Evolutionary conservation across 1,140 invertebrate species (phyloP), one percentile per base, ranked within the genome.

Genomic region (Coenobita brevimanus): DNA sequence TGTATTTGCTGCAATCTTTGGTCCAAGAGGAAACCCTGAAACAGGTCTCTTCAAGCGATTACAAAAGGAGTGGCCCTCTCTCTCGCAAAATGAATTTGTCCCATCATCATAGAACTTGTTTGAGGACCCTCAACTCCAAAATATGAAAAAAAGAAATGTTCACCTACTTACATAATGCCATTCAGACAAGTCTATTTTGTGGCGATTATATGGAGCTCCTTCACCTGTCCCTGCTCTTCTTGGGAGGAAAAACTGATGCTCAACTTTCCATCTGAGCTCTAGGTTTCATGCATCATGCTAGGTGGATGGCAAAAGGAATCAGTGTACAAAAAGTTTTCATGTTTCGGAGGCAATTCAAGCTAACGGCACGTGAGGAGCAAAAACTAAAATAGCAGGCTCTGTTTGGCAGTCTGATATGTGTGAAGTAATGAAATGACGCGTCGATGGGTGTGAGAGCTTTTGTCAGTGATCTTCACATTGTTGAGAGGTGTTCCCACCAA

Each of bases 221-320:
- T 24, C n/a, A 64, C n/a, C 21, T 6, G 21, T 3, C 62, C 3
- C 21, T 6, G 3, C 21, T 64, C 6, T 64, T 64, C 21, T 21
- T 64, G 3, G 62, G 62, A 6, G 62, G 62, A 64, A 3, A 6
- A 21, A 3, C 62, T 6, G 33, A 3, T 30, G 4, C 3, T n/a
- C n/a, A n/a, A 6, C n/a, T 64, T 21, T 64, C 62, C 62, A 3
- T 64, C 62, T 30, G 62, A 64, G 3, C 62, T 21, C 62, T 30
- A 3, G 62, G 62, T 64, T 30, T 30, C 4, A 64, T 30, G 3
- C 62, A 64, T 30, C 21, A 64, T 21, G 62, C 62, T 3, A 64
- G 62, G 62, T 64, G 62, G 62, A 64, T 64, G 62, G 62, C 62
- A 21, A 64, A 64, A 21, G 62, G 62, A 21, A 64, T 64, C 21